phyloP scores from a whole-genome alignment of 2,797 vertebrate genomes.

The Molossus alvarezi region DNA sequence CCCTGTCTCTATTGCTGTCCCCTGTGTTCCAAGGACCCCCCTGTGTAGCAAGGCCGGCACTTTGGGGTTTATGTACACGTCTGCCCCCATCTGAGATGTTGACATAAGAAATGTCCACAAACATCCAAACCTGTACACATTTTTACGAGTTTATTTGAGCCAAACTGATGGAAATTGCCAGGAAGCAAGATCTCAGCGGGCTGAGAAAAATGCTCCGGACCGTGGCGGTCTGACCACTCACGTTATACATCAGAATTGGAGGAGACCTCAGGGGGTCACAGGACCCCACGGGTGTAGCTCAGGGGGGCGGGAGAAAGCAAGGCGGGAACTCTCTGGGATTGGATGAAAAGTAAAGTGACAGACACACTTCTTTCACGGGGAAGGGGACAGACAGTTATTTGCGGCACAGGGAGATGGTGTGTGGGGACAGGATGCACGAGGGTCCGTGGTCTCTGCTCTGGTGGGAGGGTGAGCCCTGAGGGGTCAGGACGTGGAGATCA shows the following conservation, averaged over 20 bases:
- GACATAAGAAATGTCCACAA: background rate
- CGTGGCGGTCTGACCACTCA: too few species aligned
- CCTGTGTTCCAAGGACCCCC: accelerated
- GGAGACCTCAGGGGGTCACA: background rate
- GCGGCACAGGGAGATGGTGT: background rate
- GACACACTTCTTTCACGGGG: too few species aligned
- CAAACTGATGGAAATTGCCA: background rate
- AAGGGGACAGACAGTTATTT: too few species aligned
- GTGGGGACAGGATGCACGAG: accelerated
- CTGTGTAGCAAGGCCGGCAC: background rate
- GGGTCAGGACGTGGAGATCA: too few species aligned
- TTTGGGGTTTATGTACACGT: background rate
- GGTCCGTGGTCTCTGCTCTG: background rate
- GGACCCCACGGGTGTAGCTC: accelerated
- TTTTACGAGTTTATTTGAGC: background rate
- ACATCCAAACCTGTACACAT: background rate
- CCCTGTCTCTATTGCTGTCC: accelerated
- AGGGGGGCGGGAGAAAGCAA: background rate
- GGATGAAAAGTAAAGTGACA: background rate
- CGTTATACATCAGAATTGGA: background rate
- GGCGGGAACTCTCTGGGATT: background rate
- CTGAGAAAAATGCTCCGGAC: too few species aligned
- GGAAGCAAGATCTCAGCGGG: background rate
- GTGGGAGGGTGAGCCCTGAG: background rate
- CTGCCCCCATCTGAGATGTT: background rate